phyloP scores from a whole-genome alignment of 2,797 vertebrate genomes.

The Rhinella marina region DNA sequence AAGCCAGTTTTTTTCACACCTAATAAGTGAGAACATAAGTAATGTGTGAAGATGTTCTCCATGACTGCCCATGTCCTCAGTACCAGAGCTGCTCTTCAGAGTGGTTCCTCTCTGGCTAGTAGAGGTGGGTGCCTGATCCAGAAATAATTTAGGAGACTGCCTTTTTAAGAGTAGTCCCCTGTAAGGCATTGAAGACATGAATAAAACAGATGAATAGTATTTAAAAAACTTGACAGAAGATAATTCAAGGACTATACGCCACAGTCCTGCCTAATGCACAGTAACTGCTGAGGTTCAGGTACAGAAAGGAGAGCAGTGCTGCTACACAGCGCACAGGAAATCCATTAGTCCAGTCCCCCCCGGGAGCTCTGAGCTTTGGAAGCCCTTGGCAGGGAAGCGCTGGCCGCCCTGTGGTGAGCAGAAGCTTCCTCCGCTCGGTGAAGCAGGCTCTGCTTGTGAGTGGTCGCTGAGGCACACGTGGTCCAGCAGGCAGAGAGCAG shows the following conservation, averaged over 20 bases:
- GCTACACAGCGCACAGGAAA: conserved; percentile 17
- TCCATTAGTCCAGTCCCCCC: conserved; percentile 32
- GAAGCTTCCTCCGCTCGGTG: conserved; percentile 33
- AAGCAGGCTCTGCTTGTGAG: conserved; percentile 36
- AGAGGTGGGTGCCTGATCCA: too few species aligned
- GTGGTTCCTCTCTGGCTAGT: too few species aligned
- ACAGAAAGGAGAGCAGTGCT: too few species aligned
- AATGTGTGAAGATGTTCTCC: too few species aligned
- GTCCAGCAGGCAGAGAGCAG: not conserved
- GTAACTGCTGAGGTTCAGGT: too few species aligned
- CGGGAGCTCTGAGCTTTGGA: conserved; percentile 39
- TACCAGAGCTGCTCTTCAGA: too few species aligned
- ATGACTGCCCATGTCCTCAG: too few species aligned
- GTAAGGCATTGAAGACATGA: not conserved
- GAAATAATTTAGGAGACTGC: too few species aligned
- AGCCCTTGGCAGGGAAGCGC: conserved; percentile 42
- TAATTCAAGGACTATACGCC: not conserved
- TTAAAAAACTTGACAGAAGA: not conserved
- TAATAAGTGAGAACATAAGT: too few species aligned
- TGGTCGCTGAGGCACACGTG: conserved; percentile 48
- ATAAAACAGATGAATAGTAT: not conserved
- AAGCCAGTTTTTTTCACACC: too few species aligned
- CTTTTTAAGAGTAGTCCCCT: not conserved
- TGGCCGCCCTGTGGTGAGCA: conserved; percentile 47
- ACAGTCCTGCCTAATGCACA: not conserved